Evolutionary conservation across 92 coral and sea anemone species (phyloP).

Genomic region (Pocillopora meandrina): DNA sequence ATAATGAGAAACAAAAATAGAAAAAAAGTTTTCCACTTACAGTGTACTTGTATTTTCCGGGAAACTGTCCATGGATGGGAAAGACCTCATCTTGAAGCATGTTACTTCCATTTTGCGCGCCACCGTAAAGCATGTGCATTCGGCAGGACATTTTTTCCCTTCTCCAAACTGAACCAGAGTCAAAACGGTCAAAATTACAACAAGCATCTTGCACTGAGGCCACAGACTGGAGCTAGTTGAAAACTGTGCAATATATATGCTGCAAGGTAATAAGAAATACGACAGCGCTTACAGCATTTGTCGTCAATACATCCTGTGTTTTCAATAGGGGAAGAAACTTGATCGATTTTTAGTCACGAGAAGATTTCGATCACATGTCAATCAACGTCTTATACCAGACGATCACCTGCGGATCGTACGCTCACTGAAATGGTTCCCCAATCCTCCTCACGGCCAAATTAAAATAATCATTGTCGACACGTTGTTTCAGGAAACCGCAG

Average conservation of each 20-base stretch:
- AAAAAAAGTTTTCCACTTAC: conserved; percentile 33
- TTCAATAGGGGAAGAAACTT: not conserved
- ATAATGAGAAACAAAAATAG: not conserved
- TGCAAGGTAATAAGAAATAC: conserved; percentile 8
- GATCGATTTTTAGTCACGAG: not conserved
- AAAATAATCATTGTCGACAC: too few species aligned
- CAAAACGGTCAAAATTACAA: not conserved
- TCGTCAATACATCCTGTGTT: not conserved
- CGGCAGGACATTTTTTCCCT: not conserved
- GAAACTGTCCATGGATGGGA: conserved; percentile 43
- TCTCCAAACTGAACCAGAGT: not conserved
- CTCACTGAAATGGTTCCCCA: not conserved
- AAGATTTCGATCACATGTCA: not conserved
- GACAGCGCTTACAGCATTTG: conserved; percentile 1
- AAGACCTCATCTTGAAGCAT: conserved; percentile 29
- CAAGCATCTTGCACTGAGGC: conserved; percentile 13
- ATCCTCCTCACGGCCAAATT: not conserved
- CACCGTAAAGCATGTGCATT: not conserved
- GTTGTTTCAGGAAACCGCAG: too few species aligned
- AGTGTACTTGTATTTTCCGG: conserved; percentile 49
- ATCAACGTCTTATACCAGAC: not conserved
- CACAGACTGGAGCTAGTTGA: not conserved
- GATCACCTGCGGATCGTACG: not conserved
- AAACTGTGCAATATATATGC: not conserved
- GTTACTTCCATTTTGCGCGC: not conserved